These are phyloP conservation scores for Erethizon dorsatum DNA, from an alignment of 2,797 vertebrate species.

Conservation along the genomic window DNA sequence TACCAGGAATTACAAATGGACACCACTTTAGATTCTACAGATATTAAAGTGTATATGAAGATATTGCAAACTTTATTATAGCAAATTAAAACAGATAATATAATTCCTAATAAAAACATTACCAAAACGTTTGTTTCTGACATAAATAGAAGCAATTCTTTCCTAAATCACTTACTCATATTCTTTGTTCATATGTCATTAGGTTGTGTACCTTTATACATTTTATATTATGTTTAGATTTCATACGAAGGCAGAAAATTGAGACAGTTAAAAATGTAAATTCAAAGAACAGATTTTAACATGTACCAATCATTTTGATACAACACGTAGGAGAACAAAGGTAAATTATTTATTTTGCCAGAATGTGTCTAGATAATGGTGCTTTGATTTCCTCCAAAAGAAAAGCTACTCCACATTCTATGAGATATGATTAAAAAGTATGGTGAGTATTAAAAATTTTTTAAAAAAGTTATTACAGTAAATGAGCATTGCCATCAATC, in stretches of 20 bases:
- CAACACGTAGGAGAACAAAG: background rate
- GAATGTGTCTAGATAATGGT: conserved; percentile 75
- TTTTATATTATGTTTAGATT: background rate
- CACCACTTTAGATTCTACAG: background rate
- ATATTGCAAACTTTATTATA: background rate
- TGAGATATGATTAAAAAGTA: background rate
- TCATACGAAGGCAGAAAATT: conserved; percentile 4
- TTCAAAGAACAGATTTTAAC: conserved; percentile 47
- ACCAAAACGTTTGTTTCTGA: background rate
- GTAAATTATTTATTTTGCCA: conserved; percentile 67
- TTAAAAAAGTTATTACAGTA: background rate
- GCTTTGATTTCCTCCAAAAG: conserved; percentile 72
- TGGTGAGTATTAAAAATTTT: background rate
- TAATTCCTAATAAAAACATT: conserved; percentile 24
- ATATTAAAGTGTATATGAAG: background rate
- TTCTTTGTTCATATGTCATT: background rate
- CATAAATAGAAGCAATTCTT: background rate
- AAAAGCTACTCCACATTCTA: conserved; percentile 1
- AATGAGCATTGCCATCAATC: background rate
- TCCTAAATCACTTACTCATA: background rate
- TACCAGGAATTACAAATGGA: background rate
- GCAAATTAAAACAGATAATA: conserved; percentile 18
- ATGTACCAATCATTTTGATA: conserved; percentile 61
- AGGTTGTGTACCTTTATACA: background rate
- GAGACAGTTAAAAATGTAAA: background rate